phyloP scores from a whole-genome alignment of 2,888 invertebrate species.

The Copidosoma aretas region DNA sequence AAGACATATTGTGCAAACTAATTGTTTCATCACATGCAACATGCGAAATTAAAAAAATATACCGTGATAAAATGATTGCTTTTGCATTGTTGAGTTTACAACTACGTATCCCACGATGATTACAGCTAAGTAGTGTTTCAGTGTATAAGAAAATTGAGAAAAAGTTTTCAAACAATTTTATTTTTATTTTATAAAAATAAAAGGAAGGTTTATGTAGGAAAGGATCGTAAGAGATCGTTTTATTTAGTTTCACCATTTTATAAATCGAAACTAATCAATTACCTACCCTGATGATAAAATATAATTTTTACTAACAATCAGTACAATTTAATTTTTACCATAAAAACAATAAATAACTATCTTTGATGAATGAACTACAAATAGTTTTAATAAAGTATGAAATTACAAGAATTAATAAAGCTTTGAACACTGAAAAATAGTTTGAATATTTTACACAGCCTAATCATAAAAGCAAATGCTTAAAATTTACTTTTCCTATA shows the following conservation, averaged over 20 bases:
- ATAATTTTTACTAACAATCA: too few species aligned
- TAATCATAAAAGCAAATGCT: too few species aligned
- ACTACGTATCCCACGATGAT: slow-evolving; percentile 23
- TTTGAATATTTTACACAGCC: too few species aligned
- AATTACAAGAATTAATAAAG: too few species aligned
- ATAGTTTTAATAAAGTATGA: too few species aligned
- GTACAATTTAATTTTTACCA: too few species aligned
- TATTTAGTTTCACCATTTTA: slow-evolving; percentile 30
- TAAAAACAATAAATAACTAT: too few species aligned
- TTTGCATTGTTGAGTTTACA: slow-evolving; percentile 9
- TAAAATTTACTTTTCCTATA: too few species aligned
- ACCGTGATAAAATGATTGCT: slow-evolving; percentile 1
- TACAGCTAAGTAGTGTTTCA: not conserved
- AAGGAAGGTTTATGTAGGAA: slow-evolving; percentile 15
- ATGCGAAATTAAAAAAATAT: slow-evolving; percentile 21
- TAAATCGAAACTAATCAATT: too few species aligned
- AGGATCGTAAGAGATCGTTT: slow-evolving; percentile 25
- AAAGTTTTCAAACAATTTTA: not conserved
- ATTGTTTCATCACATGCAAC: slow-evolving; percentile 39
- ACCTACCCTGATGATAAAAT: too few species aligned
- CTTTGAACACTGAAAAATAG: too few species aligned
- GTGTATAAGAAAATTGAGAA: not conserved
- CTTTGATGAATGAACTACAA: too few species aligned
- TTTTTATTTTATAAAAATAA: slow-evolving; percentile 8
- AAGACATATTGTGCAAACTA: not conserved